phyloP scores from a whole-genome alignment of 2,113 vertebrate genomes.

The Theristicus caerulescens region DNA sequence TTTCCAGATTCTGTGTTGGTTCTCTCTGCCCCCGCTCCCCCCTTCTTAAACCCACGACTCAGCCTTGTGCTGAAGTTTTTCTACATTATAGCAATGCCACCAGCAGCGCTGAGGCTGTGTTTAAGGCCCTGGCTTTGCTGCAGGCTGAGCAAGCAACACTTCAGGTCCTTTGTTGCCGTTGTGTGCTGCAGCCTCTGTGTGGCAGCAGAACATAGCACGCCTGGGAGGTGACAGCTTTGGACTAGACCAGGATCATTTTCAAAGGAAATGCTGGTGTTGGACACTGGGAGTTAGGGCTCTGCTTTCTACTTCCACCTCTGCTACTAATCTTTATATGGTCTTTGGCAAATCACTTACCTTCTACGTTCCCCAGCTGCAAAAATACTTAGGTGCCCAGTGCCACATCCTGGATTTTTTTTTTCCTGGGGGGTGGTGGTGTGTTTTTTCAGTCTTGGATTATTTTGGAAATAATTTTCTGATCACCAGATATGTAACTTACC shows the following conservation, averaged over 20 bases:
- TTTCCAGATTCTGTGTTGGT: conserved; percentile 21
- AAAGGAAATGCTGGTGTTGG: background rate
- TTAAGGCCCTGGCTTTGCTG: background rate
- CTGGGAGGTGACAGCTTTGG: background rate
- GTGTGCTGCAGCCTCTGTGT: conserved; percentile 16
- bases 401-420: background rate
- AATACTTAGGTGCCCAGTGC: background rate
- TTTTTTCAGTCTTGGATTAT: background rate
- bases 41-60: background rate
- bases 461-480: background rate
- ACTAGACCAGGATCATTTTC: background rate
- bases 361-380: background rate
- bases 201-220: conserved; percentile 16
- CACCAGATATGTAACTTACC: background rate
- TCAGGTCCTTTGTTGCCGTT: background rate
- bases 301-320: background rate
- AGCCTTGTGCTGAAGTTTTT: background rate
- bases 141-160: background rate
- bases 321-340: background rate
- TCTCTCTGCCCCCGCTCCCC: background rate
- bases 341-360: background rate
- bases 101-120: background rate
- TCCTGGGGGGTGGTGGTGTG: accelerated
- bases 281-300: background rate
- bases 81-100: background rate